Base-by-base conservation (phyloP, 2,797 vertebrate species). In the Sandelia bainsii region DNA sequence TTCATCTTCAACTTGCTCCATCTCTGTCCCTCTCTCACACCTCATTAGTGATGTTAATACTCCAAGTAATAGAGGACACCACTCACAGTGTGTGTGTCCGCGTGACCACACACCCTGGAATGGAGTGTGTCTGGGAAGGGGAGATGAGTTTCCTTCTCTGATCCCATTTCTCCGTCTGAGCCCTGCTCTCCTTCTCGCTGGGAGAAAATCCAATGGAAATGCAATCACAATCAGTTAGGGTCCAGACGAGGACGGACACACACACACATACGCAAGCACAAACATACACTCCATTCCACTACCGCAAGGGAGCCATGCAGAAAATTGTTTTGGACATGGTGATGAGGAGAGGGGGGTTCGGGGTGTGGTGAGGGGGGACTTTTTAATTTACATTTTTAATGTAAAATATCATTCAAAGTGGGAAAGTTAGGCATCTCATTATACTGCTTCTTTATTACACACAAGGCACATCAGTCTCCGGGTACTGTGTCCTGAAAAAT, bases 331-430 rank as follows among this genome's bases (percentile, higher is more conserved):
- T 93, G 93, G 92, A 93, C 91, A 92, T 85, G 75, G 81, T 90
- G 90, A 93, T 91, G 91, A 89, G 85, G 82, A 85, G 76, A 83
- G 69, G 77, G 76, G 85, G 79, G 79, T 79, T 56, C 8, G 53
- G 62, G 74, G 54, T 81, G 74, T 83, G 83, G 80, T 70, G 75
- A 76, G 68, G 79, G 72, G 79, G 79, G 82, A 69, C 83, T 92
- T 93, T 93, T 93, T 92, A 88, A 93, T 94, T 93, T 93, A 91
- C 91, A 95, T 94, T 93, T 94, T 93, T 93, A 93, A 94, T 93
- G 92, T 85, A 91, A 93, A 93, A 92, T 92, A 94, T 93, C 89
- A 91, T 91, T 93, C 91, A 93, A 90, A 88, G 81, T 80, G 84
- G 86, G 83, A 92, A 93, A 93, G 88, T 92, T 93, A 85, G 91